Base-by-base conservation (phyloP, 1,140 invertebrate genomes). In the honey bee (Apis mellifera) region DNA sequence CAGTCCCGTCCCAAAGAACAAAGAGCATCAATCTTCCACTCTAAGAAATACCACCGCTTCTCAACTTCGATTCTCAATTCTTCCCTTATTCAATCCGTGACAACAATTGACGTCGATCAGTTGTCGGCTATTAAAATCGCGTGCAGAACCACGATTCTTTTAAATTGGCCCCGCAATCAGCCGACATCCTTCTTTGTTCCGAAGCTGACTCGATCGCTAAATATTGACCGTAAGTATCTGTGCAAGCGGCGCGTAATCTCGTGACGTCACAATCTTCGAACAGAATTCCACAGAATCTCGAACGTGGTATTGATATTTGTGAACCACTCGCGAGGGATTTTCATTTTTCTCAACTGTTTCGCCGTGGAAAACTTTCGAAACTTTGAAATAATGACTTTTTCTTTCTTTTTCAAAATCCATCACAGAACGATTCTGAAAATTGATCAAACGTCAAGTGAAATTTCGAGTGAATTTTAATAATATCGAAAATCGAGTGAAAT, bases 241-340 rank as follows among this genome's bases (percentile, higher is more conserved):
- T n/a, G 66, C 26, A 42, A 54, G 19, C 65, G 19, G 19, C 64
- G 11, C 57, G 48, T 52, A 60, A 52, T 72, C 57, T 52, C 26
- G 26, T 79, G 78, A 79, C 69, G 77, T 78, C 77, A 71, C 21
- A 17, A 55, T n/a, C 52, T 21, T 19, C 17, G 21, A 12, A 7
- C 13, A 3, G 55, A 26, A 42, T 59, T n/a, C 19, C 26, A 17
- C 52, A 23, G 57, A 13, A 54, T 60, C 32, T 32, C 62, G 13
- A 17, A 60, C n/a, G 21, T n/a, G 23, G 68, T 79, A 79, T 79
- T 79, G 72, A 79, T 79, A 79, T 79, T 79, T 79, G 77, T 64
- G 68, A 79, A 79, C 48, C 77, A 72, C 68, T 79, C 55, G 23
- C 26, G 32, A 0, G 13, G 4, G 21, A 32, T 23, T 55, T 64